A percentile compares a stretch with the other conserved stretches of the same genome.
phyloP scores from a whole-genome alignment of 2,797 vertebrate genomes.

The Ptychobarbus kaznakovi region DNA sequence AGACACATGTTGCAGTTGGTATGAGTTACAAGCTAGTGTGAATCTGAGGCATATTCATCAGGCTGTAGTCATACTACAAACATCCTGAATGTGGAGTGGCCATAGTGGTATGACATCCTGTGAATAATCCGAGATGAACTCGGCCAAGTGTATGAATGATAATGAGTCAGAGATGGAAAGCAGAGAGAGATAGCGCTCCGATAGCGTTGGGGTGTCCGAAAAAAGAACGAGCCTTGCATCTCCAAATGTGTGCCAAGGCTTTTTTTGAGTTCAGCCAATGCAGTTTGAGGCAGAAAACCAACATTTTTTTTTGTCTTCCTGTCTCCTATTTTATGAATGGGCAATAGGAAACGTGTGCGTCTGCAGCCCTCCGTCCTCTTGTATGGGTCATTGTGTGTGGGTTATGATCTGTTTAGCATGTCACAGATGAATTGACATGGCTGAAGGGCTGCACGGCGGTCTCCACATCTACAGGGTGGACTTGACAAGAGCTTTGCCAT shows the following conservation, averaged over 20 bases:
- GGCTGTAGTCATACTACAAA: conserved; percentile 44
- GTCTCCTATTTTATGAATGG: conserved; percentile 64
- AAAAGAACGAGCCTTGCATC: conserved; percentile 26
- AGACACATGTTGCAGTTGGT: conserved; percentile 16
- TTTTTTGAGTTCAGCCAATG: conserved; percentile 54
- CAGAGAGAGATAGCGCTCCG: conserved; percentile 3
- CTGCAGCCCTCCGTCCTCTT: conserved; percentile 44
- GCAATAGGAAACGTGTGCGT: conserved; percentile 50
- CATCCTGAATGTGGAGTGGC: conserved; percentile 40
- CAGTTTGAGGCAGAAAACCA: conserved; percentile 54
- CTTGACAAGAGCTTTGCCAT: conserved; percentile 61
- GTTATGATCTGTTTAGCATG: conserved; percentile 63
- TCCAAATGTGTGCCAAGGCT: conserved; percentile 42
- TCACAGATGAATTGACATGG: conserved; percentile 59
- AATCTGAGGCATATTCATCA: conserved; percentile 37
- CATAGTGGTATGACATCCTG: conserved; percentile 44
- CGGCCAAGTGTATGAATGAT: conserved; percentile 51
- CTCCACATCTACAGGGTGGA: conserved; percentile 53
- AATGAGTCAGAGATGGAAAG: conserved; percentile 55
- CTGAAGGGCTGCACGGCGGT: conserved; percentile 43
- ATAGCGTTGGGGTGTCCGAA: conserved; percentile 39
- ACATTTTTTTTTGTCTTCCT: conserved; percentile 52
- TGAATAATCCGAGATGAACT: conserved; percentile 49
- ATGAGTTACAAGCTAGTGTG: conserved; percentile 30
- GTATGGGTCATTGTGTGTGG: conserved; percentile 61